Evolutionary conservation across 2,797 vertebrate species (phyloP).

Genomic region (Momotus momota): DNA sequence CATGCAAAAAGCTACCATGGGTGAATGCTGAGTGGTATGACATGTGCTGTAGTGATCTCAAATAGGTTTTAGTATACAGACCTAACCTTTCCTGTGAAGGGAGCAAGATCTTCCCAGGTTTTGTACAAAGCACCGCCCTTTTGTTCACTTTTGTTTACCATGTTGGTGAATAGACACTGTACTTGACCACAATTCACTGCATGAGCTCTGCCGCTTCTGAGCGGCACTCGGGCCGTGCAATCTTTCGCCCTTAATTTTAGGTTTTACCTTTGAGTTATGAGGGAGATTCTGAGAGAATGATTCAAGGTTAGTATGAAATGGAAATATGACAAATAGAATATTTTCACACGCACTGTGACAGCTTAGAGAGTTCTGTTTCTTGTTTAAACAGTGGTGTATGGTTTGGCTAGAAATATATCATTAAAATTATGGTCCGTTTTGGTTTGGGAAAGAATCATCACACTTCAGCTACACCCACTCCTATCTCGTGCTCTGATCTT

Average conservation of each 20-base stretch:
- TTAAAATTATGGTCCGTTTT: constrained; percentile 38
- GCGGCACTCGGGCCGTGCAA: neutral
- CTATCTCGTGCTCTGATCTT: constrained; percentile 47
- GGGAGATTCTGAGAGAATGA: constrained; percentile 14
- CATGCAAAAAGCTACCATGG: neutral
- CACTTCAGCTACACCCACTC: constrained; percentile 57
- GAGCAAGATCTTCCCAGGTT: neutral
- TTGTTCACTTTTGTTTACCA: neutral
- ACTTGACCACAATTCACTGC: neutral
- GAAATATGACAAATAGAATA: constrained; percentile 51
- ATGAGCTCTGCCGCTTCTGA: neutral
- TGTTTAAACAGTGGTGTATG: constrained; percentile 12
- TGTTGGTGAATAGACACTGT: neutral
- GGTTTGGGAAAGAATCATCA: constrained; percentile 50
- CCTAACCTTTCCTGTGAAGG: neutral
- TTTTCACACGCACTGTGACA: constrained; percentile 40
- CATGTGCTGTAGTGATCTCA: neutral
- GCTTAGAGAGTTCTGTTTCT: constrained; percentile 31
- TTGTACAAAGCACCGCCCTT: neutral
- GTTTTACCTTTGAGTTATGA: constrained; percentile 20
- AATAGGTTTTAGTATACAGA: neutral
- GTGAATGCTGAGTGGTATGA: neutral
- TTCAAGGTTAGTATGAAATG: constrained; percentile 22
- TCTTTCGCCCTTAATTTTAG: neutral
- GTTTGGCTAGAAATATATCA: constrained; percentile 53